Conservation (phyloP, 53 echinoderm and acorn worm genomes). For the Holothuria leucospilota region DNA sequence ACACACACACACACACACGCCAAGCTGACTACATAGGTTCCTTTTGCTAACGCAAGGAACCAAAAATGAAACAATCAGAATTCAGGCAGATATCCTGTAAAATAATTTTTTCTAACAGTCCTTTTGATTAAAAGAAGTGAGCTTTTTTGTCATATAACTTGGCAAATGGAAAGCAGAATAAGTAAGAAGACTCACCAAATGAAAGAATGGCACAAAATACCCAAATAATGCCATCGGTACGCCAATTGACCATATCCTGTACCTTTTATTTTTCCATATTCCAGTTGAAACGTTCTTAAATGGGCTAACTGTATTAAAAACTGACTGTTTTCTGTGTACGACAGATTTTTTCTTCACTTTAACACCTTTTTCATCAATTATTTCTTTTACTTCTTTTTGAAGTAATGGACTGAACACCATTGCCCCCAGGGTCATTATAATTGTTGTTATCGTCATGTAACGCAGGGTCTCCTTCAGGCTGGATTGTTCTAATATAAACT, state of each 20-base stretch:
- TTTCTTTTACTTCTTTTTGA: constrained; percentile 5
- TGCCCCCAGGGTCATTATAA: constrained; percentile 26
- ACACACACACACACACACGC: no score
- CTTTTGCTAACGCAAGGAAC: no score
- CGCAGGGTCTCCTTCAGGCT: constrained; percentile 58
- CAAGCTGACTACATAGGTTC: no score
- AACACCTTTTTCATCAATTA: constrained; percentile 29
- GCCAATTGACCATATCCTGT: constrained; percentile 87
- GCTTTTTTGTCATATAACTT: no score
- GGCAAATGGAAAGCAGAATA: no score
- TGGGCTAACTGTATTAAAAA: constrained; percentile 39
- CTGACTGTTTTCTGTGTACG: constrained; percentile 27
- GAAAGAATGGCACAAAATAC: constrained; percentile 96
- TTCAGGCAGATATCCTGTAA: no score
- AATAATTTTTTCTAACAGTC: no score
- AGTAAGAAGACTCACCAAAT: constrained; percentile 73
- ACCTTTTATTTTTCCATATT: constrained; percentile 89
- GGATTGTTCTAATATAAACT: constrained; percentile 43
- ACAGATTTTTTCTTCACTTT: constrained; percentile 25
- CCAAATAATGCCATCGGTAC: constrained; percentile 84
- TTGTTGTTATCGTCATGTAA: constrained; percentile 12
- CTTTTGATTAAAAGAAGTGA: no score
- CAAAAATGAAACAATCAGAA: no score
- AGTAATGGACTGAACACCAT: constrained; percentile 14
- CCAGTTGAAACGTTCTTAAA: constrained; percentile 68